Conservation (phyloP, 2,888 invertebrate species). For the Andrena fulva region DNA sequence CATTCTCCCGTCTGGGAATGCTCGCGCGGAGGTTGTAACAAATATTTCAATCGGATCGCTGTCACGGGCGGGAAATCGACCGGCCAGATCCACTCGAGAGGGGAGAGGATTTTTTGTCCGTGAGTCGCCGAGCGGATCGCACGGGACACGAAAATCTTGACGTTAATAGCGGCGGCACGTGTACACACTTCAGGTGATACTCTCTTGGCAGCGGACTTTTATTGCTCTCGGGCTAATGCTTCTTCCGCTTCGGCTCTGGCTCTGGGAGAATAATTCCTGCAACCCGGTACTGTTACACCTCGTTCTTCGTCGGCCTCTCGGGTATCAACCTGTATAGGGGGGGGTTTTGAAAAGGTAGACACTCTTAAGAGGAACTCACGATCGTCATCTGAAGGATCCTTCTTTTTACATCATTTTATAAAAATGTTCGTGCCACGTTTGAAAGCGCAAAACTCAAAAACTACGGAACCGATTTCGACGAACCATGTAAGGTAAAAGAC, state of each 20-base stretch:
- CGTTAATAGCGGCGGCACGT: constrained; percentile 61
- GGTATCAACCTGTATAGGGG: not conserved
- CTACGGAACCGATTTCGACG: too few relatives aligned
- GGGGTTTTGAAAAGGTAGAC: not conserved
- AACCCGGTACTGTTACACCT: constrained; percentile 28
- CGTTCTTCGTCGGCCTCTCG: not conserved
- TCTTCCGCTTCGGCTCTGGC: constrained; percentile 53
- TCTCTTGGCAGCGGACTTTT: constrained; percentile 62
- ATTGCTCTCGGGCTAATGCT: constrained; percentile 64
- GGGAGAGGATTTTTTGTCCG: not conserved
- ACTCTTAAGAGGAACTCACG: not conserved
- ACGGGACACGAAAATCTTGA: constrained; percentile 51
- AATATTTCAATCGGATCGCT: constrained; percentile 15
- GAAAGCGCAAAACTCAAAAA: too few relatives aligned
- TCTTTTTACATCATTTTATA: too few relatives aligned
- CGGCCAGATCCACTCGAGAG: not conserved
- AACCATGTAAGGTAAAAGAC: too few relatives aligned
- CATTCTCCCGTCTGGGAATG: constrained; percentile 6
- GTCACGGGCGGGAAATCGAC: constrained; percentile 8
- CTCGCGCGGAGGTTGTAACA: not conserved
- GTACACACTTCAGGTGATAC: constrained; percentile 59
- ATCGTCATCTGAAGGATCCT: too few relatives aligned
- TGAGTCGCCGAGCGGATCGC: constrained; percentile 21
- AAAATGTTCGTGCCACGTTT: too few relatives aligned
- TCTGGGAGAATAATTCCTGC: constrained; percentile 57